These are phyloP conservation scores for Hippocampus comes DNA, from an alignment of 2,113 vertebrate genomes.

Conservation along the genomic window DNA sequence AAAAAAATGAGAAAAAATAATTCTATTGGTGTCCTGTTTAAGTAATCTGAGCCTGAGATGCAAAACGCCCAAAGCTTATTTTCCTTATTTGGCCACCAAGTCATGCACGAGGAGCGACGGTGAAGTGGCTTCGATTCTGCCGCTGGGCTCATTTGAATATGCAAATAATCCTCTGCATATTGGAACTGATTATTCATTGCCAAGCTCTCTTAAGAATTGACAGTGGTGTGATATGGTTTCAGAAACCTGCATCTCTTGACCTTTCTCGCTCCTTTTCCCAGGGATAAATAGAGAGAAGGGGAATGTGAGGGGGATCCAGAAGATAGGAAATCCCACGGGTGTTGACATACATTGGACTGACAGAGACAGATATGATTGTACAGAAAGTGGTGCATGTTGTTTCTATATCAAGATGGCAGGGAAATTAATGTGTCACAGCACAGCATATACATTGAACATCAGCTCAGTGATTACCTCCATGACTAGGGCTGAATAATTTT, in stretches of 20 bases:
- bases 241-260: constrained; percentile 54
- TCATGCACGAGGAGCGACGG: constrained; percentile 39
- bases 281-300: constrained; percentile 24
- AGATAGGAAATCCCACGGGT: constrained; percentile 31
- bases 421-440: constrained; percentile 18
- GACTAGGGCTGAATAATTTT: too few relatives aligned
- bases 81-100: constrained; percentile 17
- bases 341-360: constrained; percentile 61
- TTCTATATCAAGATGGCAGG: constrained; percentile 27
- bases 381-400: constrained; percentile 31
- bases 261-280: constrained; percentile 51
- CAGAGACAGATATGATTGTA: constrained; percentile 52
- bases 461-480: constrained; percentile 24
- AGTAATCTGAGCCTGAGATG: constrained; percentile 21
- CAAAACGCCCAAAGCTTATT: constrained; percentile 28
- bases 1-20: background rate
- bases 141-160: constrained; percentile 41
- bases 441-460: constrained; percentile 35
- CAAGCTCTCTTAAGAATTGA: constrained; percentile 31
- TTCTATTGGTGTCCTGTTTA: background rate
- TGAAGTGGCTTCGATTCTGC: constrained; percentile 5
- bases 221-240: constrained; percentile 29
- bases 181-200: constrained; percentile 56
- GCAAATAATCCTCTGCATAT: constrained; percentile 62
- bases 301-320: background rate